Evolutionary conservation across 2,797 vertebrate species (phyloP).

Genomic region (Coregonus ussuriensis): DNA sequence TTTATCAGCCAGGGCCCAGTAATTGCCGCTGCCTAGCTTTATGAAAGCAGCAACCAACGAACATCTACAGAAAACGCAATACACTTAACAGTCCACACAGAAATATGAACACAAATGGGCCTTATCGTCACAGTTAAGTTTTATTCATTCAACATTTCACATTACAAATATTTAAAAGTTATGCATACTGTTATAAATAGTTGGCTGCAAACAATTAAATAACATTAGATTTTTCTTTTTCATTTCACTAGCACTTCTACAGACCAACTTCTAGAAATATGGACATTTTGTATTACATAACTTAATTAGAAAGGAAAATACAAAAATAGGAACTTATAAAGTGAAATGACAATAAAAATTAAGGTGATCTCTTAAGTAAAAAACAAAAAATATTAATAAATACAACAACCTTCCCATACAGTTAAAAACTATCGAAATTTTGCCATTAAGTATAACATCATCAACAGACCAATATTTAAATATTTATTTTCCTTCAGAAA

Average conservation of each 20-base stretch:
- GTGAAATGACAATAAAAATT: slow-evolving; percentile 99
- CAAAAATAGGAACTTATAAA: slow-evolving; percentile 99
- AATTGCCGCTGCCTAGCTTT: not conserved
- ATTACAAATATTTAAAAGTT: slow-evolving; percentile 99
- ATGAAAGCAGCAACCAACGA: not conserved
- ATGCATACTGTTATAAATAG: slow-evolving; percentile 99
- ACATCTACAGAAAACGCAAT: no score
- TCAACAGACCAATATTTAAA: slow-evolving; percentile 99
- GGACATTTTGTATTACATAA: slow-evolving; percentile 99
- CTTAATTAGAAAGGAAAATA: slow-evolving; percentile 99
- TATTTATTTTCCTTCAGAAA: slow-evolving; percentile 99
- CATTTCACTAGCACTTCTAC: slow-evolving; percentile 99
- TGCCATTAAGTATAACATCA: slow-evolving; percentile 98
- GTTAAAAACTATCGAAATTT: slow-evolving; percentile 99
- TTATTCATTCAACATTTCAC: slow-evolving; percentile 99
- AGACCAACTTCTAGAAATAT: slow-evolving; percentile 99
- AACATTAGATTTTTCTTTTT: slow-evolving; percentile 99
- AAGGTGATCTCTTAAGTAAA: slow-evolving; percentile 99
- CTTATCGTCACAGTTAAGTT: slow-evolving; percentile 94
- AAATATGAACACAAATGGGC: slow-evolving; percentile 42
- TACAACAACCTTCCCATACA: slow-evolving; percentile 99
- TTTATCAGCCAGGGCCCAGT: not conserved
- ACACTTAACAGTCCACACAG: no score
- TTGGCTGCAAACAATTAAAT: slow-evolving; percentile 99
- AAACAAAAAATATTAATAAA: slow-evolving; percentile 99